Percentiles rank a stretch among this genome's conserved stretches.
These are phyloP conservation scores for Acleris holmiana DNA, from an alignment of 2,888 invertebrate species.

Conservation along the genomic window DNA sequence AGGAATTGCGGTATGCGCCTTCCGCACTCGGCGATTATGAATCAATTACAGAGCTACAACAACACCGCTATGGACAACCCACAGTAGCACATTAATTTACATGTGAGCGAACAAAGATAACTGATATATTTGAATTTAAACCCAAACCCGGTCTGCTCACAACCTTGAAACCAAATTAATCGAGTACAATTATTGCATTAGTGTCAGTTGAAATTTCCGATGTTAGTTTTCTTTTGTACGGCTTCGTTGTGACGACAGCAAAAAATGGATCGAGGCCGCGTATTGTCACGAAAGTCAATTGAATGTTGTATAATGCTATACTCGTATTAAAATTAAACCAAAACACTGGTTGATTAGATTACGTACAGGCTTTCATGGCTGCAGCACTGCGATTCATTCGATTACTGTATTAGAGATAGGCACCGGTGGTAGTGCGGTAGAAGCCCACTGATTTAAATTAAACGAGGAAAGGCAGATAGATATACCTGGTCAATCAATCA, in stretches of 20 bases:
- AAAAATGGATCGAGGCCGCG: slow-evolving; percentile 26
- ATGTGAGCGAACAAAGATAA: neutral
- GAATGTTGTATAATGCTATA: slow-evolving; percentile 9
- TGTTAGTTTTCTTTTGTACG: slow-evolving; percentile 20
- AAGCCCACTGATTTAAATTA: no score
- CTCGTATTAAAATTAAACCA: no score
- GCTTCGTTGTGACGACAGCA: neutral
- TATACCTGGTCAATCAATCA: no score
- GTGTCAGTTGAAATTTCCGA: slow-evolving; percentile 4
- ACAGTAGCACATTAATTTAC: slow-evolving; percentile 9
- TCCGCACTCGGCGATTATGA: slow-evolving; percentile 60
- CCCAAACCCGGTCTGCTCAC: no score
- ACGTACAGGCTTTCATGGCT: no score
- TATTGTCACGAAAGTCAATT: slow-evolving; percentile 23
- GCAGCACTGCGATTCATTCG: no score
- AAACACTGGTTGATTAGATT: no score
- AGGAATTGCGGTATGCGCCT: slow-evolving; percentile 66
- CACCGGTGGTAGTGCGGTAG: no score
- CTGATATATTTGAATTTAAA: neutral
- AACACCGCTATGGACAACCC: slow-evolving; percentile 26
- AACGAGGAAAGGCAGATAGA: no score
- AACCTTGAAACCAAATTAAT: slow-evolving; percentile 2
- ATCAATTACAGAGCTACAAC: slow-evolving; percentile 53
- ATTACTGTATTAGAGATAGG: no score
- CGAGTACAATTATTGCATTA: neutral